These are phyloP conservation scores for Conus ventricosus DNA, from an alignment of 1,140 invertebrate genomes.

Conservation along the genomic window DNA sequence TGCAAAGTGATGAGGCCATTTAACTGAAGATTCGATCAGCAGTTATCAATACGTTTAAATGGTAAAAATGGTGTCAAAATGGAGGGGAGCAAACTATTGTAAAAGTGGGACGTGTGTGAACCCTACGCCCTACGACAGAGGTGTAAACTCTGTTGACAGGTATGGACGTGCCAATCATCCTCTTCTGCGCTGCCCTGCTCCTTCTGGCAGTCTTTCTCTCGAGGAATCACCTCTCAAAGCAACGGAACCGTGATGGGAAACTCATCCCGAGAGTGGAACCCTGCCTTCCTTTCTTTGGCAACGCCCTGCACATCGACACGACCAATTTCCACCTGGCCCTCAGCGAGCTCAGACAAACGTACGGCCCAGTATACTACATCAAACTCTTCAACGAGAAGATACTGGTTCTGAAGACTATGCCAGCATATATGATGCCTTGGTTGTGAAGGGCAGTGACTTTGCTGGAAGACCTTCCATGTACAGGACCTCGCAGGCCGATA, in stretches of 20 bases:
- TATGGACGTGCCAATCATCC: neutral
- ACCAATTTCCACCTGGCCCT: conserved; percentile 56
- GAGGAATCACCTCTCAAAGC: neutral
- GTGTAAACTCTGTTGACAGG: neutral
- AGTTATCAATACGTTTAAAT: too few species aligned
- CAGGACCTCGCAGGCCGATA: conserved; percentile 50
- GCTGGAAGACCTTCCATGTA: conserved; percentile 65
- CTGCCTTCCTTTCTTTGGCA: conserved; percentile 59
- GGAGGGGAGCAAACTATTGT: too few species aligned
- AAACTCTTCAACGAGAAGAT: conserved; percentile 58
- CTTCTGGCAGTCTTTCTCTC: neutral
- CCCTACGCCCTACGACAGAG: too few species aligned
- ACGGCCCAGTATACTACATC: conserved; percentile 61
- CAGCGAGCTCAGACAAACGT: conserved; percentile 53
- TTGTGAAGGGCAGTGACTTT: conserved; percentile 53
- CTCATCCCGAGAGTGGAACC: conserved; percentile 51
- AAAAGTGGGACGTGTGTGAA: too few species aligned
- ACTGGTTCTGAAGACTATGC: conserved; percentile 62
- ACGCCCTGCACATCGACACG: conserved; percentile 52
- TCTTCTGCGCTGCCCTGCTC: neutral
- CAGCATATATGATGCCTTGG: conserved; percentile 60
- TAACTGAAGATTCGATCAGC: too few species aligned
- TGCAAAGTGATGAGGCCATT: too few species aligned
- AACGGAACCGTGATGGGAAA: neutral
- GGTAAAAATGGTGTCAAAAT: too few species aligned